A percentile compares a stretch with the other conserved stretches of the same genome.
These are phyloP conservation scores for Stomatorhinus walkeri DNA, from an alignment of 2,797 vertebrate species.

Conservation along the genomic window DNA sequence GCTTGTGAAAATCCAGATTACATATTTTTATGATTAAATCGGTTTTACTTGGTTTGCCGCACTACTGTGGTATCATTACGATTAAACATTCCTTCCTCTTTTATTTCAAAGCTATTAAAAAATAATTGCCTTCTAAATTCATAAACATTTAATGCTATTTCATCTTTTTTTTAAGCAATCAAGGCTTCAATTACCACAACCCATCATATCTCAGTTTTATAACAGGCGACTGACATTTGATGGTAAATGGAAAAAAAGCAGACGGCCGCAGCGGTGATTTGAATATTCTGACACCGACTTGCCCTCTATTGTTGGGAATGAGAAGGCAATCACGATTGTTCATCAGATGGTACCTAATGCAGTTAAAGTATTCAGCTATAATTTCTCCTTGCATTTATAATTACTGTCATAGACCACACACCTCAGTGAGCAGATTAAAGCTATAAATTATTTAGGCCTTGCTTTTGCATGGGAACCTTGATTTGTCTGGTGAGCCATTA, in stretches of 20 bases:
- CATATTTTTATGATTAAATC: constrained; percentile 18
- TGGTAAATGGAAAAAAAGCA: constrained; percentile 85
- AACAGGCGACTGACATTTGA: constrained; percentile 92
- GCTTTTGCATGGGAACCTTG: constrained; percentile 85
- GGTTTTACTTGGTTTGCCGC: constrained; percentile 17
- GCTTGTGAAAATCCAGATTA: constrained; percentile 14
- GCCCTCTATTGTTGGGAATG: constrained; percentile 98
- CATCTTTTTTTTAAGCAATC: constrained; percentile 66
- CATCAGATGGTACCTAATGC: constrained; percentile 99
- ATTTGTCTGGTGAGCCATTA: constrained; percentile 91
- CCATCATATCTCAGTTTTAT: constrained; percentile 75
- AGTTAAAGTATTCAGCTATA: constrained; percentile 99
- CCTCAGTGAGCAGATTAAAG: constrained; percentile 99
- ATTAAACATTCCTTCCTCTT: constrained; percentile 66
- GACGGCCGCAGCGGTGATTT: constrained; percentile 78
- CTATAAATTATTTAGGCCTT: constrained; percentile 99
- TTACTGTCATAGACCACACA: constrained; percentile 99
- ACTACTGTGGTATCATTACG: constrained; percentile 59
- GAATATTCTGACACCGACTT: constrained; percentile 94
- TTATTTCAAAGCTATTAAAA: constrained; percentile 66
- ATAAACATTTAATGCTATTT: constrained; percentile 70
- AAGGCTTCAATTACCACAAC: constrained; percentile 68
- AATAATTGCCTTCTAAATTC: constrained; percentile 71
- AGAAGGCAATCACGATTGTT: constrained; percentile 95
- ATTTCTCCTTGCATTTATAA: constrained; percentile 99